Evolutionary conservation across 2,888 invertebrate genomes (phyloP).

Genomic region (Nasonovia ribisnigri): DNA sequence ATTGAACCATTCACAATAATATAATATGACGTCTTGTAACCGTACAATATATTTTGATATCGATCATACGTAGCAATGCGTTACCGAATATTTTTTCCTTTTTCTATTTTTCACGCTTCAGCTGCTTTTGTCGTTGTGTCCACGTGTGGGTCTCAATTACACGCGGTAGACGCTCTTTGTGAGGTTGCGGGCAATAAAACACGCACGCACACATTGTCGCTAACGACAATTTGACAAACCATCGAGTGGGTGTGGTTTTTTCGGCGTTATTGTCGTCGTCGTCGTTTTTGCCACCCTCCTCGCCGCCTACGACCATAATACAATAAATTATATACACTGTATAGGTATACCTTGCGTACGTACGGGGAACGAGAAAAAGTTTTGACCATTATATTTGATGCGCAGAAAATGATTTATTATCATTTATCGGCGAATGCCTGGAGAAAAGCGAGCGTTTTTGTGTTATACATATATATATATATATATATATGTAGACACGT

Average conservation of each 20-base stretch:
- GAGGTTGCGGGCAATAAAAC: constrained; percentile 24
- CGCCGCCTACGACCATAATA: neutral
- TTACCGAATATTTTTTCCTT: neutral
- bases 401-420: constrained; percentile 15
- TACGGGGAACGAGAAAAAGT: neutral
- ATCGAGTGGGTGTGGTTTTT: constrained; percentile 47
- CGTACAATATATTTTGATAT: neutral
- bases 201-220: neutral
- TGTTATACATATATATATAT: neutral
- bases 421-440: neutral
- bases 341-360: too few relatives aligned
- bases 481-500: neutral
- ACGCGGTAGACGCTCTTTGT: too few relatives aligned
- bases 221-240: constrained; percentile 39
- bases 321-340: neutral
- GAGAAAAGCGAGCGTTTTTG: neutral
- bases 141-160: constrained; percentile 25
- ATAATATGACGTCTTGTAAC: neutral
- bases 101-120: neutral
- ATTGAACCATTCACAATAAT: neutral
- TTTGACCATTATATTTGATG: neutral
- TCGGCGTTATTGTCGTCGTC: neutral
- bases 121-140: constrained; percentile 7
- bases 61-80: too few relatives aligned
- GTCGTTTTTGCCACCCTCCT: constrained; percentile 11